Evolutionary conservation across 1,140 invertebrate genomes (phyloP), one percentile per base, ranked within the genome.

Genomic region (Euglossa dilemma): DNA sequence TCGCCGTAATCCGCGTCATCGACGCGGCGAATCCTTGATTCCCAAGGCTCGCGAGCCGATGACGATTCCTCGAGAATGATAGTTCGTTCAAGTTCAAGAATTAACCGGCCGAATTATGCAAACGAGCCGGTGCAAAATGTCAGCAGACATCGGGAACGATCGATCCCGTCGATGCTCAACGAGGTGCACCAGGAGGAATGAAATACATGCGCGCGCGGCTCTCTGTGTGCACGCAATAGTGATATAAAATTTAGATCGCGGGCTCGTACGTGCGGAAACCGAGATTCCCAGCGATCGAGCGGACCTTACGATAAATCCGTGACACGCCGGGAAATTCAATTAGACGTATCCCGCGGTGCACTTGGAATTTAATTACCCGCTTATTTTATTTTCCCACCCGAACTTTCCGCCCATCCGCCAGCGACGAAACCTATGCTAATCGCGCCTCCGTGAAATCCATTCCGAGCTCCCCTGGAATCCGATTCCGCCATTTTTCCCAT

Each of bases 61-160:
- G 7, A 64, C 16, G 36, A 43, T 64, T 36, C 28, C 16, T 36
- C 61, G 9, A 36, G 25, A 0, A 7, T n/a, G 14, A 23, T 47
- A 14, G 66, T 6, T 52, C 47, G 66, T 50, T 70, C 45, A 70
- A 70, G 47, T 71, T 71, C 45, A 71, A 71, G 18, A 71, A 52
- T 52, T 70, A n/a, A 36, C 9, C 28, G 8, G n/a, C 1, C 91
- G 83, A 92, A 91, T 93, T 92, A 92, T 91, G 90, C 88, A 91
- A 91, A 91, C 87, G 88, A 90, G 85, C 89, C 72, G 25, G 45
- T 84, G 57, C 84, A 80, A 92, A 93, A 93, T 91, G 91, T 91
- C 90, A 91, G 85, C 87, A 86, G 79, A 82, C 67, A 87, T 66
- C 57, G 61, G 63, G 85, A 86, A 84, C 83, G 85, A 87, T 90